Evolutionary conservation across 2,888 invertebrate species (phyloP), one percentile per base, ranked within the genome.

Genomic region (Pinctada fucata): DNA sequence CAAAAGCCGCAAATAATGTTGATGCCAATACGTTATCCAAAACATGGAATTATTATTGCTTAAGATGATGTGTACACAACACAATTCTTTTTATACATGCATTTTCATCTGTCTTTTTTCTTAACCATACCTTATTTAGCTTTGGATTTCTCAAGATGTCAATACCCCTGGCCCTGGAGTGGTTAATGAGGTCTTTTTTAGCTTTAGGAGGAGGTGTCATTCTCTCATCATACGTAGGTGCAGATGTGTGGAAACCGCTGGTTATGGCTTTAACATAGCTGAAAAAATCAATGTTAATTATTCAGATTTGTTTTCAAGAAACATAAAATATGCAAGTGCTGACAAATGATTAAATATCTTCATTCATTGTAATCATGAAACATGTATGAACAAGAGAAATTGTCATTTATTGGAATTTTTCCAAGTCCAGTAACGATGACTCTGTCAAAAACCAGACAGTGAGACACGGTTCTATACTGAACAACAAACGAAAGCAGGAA

Each of bases 101-200:
- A 31, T 31, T 31, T 31, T 31, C 31, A 31, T 31, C 31, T 31
- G 31, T 31, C 31, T 31, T 1, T 31, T 31, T 31, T 31, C 31
- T 31, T 31, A 49, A 3, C 16, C 48, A 72, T 82, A 92, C 93
- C 91, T 93, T 93, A 85, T 94, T 94, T 13, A 93, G 86, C 49
- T 92, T 89, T 3, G 93, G 93, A 58, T 93, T 91, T 75, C 93
- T 89, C 52, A 94, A 88, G 50, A 94, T 88, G 79, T 93, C 93
- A 80, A 93, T 91, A 16, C 94, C 93, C 74, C 93, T 88, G 45
- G 89, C 81, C 80, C 87, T 88, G 31, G 88, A 86, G 75, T 87
- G 86, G 74, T 85, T 87, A 73, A 88, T 88, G 45, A 88, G 83
- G 10, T 88, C 87, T 78, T 87, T 87, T 70, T 83, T 84, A 8